Evolutionary conservation across 2,888 invertebrate species (phyloP), one percentile per base, ranked within the genome.

Genomic region (Anthrax anthrax): DNA sequence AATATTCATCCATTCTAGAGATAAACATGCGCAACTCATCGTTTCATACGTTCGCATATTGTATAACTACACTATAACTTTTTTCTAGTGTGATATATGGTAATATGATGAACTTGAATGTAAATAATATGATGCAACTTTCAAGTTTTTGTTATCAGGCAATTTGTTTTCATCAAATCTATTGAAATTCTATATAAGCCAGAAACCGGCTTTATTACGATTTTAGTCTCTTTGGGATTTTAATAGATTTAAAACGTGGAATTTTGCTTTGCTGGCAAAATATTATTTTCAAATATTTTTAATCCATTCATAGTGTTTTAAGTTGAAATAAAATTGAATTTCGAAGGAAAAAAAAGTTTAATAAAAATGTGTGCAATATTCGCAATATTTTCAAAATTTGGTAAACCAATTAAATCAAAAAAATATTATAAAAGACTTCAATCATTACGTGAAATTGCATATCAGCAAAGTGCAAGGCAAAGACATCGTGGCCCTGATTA

Each of bases 401-500:
- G 63, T 8, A 29, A 53, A n/a, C 53, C 61, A 2, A 59, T 65
- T 37, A 49, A 48, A 10, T 44, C 56, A 0, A 60, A 56, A 38
- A 50, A 50, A 32, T 58, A 58, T 36, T 29, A 34, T 5, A 59
- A 55, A 18, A 50, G 58, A 23, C 44, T 53, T 18, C 61, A 62
- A 43, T 58, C 50, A 18, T 50, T 64, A 39, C 56, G 67, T 2
- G 64, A 67, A 54, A 55, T 67, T 50, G 66, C 60, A 4, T 66
- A 63, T 39, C 57, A 63, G 2, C 65, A 65, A 51, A 67, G 67
- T 39, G 57, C 59, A 8, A 58, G 54, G 38, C 67, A 67, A 49
- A 53, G 67, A 4, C 67, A 67, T 54, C 62, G 67, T 1, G 67
- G 67, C 1, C 67, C 67, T 0, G 67, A 67, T 43, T 57, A 63